phyloP scores from a whole-genome alignment of 2,888 invertebrate genomes.

The Andrena hattorfiana region DNA sequence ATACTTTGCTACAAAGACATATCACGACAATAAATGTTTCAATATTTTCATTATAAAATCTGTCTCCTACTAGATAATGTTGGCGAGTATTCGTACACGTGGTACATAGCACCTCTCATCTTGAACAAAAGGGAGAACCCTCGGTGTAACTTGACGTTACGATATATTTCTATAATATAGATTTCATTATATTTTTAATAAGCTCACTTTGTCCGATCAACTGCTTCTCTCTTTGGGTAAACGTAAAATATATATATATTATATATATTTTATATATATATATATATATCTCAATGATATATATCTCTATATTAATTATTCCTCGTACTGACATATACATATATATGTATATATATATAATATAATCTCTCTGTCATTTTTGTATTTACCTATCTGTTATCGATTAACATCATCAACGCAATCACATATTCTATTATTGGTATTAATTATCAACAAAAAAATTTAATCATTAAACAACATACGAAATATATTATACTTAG shows the following conservation, averaged over 20 bases:
- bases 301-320: slow-evolving; percentile 68
- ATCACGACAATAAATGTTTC: slow-evolving; percentile 74
- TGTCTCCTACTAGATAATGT: slow-evolving; percentile 69
- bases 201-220: slow-evolving; percentile 74
- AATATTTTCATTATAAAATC: slow-evolving; percentile 76
- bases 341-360: slow-evolving; percentile 66
- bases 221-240: slow-evolving; percentile 82
- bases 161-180: slow-evolving; percentile 61
- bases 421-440: slow-evolving; percentile 75
- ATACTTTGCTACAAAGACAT: slow-evolving; percentile 72
- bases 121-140: slow-evolving; percentile 67
- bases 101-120: slow-evolving; percentile 70
- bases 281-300: slow-evolving; percentile 70
- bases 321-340: slow-evolving; percentile 65
- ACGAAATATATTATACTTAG: slow-evolving; percentile 73
- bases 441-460: slow-evolving; percentile 79
- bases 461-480: slow-evolving; percentile 77
- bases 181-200: slow-evolving; percentile 72
- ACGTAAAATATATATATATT: slow-evolving; percentile 81
- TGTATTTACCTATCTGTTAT: slow-evolving; percentile 74
- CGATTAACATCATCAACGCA: slow-evolving; percentile 79
- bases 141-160: slow-evolving; percentile 70
- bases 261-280: slow-evolving; percentile 60
- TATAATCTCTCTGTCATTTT: slow-evolving; percentile 80
- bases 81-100: slow-evolving; percentile 72